Percentiles rank a stretch among this genome's conserved stretches.
These are phyloP conservation scores for Microctonus brassicae DNA, from an alignment of 2,888 invertebrate species.

Conservation along the genomic window DNA sequence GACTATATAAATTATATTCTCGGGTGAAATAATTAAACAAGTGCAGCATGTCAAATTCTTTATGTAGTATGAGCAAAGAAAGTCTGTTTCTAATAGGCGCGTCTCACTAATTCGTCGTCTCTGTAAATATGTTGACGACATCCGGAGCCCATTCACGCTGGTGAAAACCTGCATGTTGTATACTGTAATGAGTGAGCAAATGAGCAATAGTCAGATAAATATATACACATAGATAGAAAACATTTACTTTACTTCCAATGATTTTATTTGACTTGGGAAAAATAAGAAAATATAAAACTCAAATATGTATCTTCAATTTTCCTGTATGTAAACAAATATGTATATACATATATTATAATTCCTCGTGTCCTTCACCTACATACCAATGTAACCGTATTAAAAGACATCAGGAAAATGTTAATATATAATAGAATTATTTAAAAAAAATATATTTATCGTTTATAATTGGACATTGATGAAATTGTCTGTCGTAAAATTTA, in stretches of 20 bases:
- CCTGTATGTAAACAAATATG: neutral
- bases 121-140: conserved; percentile 6
- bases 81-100: conserved; percentile 3
- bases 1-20: neutral
- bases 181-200: neutral
- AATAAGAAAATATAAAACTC: neutral
- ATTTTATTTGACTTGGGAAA: neutral
- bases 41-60: conserved; percentile 4
- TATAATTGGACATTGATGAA: too few species aligned
- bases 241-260: neutral
- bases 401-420: neutral
- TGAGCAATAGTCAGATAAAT: conserved; percentile 6
- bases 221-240: conserved; percentile 21
- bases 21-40: neutral
- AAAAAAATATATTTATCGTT: too few species aligned
- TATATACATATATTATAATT: neutral
- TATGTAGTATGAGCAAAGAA: conserved; percentile 10
- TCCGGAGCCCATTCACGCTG: conserved; percentile 33
- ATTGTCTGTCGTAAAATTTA: too few species aligned
- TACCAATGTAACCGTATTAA: conserved; percentile 25
- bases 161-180: conserved; percentile 30
- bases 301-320: too few species aligned
- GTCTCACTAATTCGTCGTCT: conserved; percentile 1
- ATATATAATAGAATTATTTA: neutral
- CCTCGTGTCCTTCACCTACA: conserved; percentile 36